Percentiles rank a stretch among this genome's conserved stretches.
Evolutionary conservation across 2,888 invertebrate species (phyloP).

Genomic region (Gasteruption jaculator): DNA sequence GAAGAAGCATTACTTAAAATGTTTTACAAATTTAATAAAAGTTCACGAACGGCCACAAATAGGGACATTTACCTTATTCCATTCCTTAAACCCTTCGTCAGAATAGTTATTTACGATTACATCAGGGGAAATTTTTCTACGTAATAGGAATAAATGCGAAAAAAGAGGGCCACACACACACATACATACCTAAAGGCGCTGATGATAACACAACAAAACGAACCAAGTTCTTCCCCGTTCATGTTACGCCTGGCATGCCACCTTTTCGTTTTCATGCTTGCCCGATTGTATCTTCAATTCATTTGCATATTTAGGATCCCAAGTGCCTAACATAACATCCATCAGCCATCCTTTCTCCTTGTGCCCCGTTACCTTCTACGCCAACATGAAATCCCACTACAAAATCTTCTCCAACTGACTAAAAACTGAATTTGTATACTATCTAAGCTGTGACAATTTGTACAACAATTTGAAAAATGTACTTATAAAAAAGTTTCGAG

Average conservation of each 20-base stretch:
- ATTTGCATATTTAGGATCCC: slow-evolving; percentile 46
- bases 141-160: background rate
- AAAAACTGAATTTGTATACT: slow-evolving; percentile 42
- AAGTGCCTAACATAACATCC: slow-evolving; percentile 22
- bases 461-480: too few relatives aligned
- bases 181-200: slow-evolving; percentile 16
- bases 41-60: too few relatives aligned
- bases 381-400: slow-evolving; percentile 28
- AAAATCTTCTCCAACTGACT: slow-evolving; percentile 40
- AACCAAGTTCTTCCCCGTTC: too few relatives aligned
- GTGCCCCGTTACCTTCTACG: slow-evolving; percentile 28
- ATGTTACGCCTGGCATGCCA: slow-evolving; percentile 26
- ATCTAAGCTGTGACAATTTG: too few relatives aligned
- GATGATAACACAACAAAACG: background rate
- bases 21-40: too few relatives aligned
- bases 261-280: slow-evolving; percentile 40
- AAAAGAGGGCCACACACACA: slow-evolving; percentile 10
- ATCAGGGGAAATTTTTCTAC: too few relatives aligned
- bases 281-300: slow-evolving; percentile 46
- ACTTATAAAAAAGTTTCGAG: too few relatives aligned
- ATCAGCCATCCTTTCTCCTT: slow-evolving; percentile 29
- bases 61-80: too few relatives aligned
- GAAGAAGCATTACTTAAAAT: too few relatives aligned
- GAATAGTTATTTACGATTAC: too few relatives aligned
- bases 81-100: too few relatives aligned